Evolutionary conservation across 2,113 vertebrate genomes (phyloP).

Genomic region (Elachura formosa): DNA sequence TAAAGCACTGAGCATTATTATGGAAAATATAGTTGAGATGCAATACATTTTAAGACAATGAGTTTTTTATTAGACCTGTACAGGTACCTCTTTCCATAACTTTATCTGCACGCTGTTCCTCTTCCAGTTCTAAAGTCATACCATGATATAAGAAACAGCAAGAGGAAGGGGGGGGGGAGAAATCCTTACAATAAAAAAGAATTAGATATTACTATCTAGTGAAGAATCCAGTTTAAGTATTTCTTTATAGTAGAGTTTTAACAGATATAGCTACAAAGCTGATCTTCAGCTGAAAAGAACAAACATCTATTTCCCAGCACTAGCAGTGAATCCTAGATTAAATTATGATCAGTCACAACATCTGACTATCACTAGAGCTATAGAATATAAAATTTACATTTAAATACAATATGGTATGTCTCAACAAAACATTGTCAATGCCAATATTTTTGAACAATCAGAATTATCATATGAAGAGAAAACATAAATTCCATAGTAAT

Average conservation of each 20-base stretch:
- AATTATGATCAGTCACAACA: neutral
- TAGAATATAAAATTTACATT: neutral
- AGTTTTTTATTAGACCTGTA: neutral
- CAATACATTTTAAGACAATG: neutral
- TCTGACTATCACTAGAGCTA: rapidly evolving
- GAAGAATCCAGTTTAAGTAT: neutral
- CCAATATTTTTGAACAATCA: neutral
- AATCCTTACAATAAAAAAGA: too few species aligned
- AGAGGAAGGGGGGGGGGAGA: neutral
- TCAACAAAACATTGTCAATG: neutral
- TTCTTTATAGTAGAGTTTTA: neutral
- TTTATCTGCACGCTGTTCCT: neutral
- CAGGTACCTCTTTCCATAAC: neutral
- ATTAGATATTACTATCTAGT: neutral
- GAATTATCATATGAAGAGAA: neutral
- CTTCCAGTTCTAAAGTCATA: neutral
- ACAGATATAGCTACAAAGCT: neutral
- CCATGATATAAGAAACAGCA: neutral
- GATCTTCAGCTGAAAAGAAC: neutral
- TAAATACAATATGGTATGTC: neutral
- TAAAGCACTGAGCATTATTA: neutral
- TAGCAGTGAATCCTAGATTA: neutral
- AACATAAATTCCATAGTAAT: neutral
- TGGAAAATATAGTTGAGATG: neutral
- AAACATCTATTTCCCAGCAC: neutral